Evolutionary conservation across 2,888 invertebrate genomes (phyloP).

Genomic region (Galerucella nymphaeae): DNA sequence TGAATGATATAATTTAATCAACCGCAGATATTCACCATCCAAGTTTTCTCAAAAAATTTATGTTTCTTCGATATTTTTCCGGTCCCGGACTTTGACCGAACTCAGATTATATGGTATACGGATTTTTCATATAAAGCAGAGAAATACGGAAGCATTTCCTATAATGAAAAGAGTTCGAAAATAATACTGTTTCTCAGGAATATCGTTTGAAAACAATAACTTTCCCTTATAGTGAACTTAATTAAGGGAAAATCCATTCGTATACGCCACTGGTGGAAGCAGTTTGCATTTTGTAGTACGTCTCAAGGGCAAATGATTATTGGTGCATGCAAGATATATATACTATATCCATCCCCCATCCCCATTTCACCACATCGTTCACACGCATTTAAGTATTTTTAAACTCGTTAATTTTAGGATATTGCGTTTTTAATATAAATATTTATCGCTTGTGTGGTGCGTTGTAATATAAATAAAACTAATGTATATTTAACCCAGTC

Average conservation of each 20-base stretch:
- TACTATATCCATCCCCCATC: background rate
- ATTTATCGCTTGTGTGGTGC: conserved; percentile 1
- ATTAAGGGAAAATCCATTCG: background rate
- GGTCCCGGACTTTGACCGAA: too few relatives aligned
- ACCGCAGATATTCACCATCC: too few relatives aligned
- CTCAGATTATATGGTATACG: too few relatives aligned
- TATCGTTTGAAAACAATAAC: too few relatives aligned
- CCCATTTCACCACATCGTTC: background rate
- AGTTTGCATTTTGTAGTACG: conserved; percentile 56
- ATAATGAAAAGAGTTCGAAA: too few relatives aligned
- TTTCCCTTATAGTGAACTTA: background rate
- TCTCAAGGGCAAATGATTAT: conserved; percentile 53
- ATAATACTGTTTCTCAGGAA: too few relatives aligned
- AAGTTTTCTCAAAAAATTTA: too few relatives aligned
- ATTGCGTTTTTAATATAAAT: conserved; percentile 1
- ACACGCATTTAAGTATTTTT: background rate
- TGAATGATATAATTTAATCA: too few relatives aligned
- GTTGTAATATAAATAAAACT: conserved; percentile 1
- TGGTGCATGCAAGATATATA: conserved; percentile 15
- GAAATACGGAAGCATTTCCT: too few relatives aligned
- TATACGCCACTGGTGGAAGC: conserved; percentile 3
- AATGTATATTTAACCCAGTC: background rate
- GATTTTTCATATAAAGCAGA: too few relatives aligned
- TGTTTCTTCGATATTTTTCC: too few relatives aligned
- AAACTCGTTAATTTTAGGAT: background rate